Percentiles rank a stretch among this genome's conserved stretches.
Evolutionary conservation across 2,113 vertebrate species (phyloP).

Genomic region (Trogon melanurus): DNA sequence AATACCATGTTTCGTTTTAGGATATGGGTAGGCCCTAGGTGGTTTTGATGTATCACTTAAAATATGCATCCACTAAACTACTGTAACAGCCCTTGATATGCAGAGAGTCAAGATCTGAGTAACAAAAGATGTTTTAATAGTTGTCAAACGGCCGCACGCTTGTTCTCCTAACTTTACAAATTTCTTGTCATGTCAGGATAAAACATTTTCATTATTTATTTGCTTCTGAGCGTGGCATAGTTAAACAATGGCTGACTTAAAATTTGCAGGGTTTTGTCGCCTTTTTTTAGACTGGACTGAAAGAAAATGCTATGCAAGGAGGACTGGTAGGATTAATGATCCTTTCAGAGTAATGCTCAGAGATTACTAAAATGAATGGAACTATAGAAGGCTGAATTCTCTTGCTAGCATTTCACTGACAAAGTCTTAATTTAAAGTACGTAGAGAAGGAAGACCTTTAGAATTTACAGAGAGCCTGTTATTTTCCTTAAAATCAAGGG

Average conservation of each 20-base stretch:
- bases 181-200: background rate
- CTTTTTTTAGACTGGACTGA: background rate
- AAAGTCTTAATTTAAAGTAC: background rate
- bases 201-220: background rate
- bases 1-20: background rate
- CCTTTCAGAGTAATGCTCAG: background rate
- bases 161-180: background rate
- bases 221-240: background rate
- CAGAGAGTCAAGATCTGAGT: background rate
- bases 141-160: background rate
- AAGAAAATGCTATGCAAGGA: background rate
- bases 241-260: background rate
- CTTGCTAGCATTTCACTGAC: background rate
- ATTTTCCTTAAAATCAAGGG: background rate
- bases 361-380: background rate
- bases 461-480: background rate
- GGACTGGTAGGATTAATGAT: background rate
- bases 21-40: too few relatives aligned
- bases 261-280: background rate
- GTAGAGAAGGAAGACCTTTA: background rate
- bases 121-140: background rate
- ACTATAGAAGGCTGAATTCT: background rate
- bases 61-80: background rate
- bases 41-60: background rate
- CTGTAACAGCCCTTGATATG: background rate